Evolutionary conservation across 35 echinoderm and acorn worm genomes (phyloP).

Genomic region (Apostichopus japonicus): DNA sequence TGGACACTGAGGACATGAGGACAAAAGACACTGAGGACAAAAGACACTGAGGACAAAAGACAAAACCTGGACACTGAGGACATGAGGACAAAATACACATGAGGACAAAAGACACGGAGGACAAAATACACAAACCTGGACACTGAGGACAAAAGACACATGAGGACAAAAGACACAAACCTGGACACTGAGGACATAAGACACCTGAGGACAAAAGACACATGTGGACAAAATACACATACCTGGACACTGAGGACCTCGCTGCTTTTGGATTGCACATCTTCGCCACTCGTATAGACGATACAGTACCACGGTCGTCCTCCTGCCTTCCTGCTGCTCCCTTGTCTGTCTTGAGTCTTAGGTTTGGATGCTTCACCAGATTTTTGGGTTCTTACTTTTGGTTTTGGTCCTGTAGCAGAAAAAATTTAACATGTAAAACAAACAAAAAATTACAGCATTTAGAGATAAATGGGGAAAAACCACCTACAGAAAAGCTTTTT

Average conservation of each 20-base stretch:
- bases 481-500: too few species aligned
- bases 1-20: too few species aligned
- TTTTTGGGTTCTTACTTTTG: background rate
- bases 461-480: too few species aligned
- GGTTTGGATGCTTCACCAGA: background rate
- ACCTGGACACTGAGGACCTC: constrained; percentile 82
- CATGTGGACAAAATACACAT: background rate
- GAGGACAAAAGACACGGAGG: background rate
- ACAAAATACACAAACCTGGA: background rate
- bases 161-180: background rate
- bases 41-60: background rate
- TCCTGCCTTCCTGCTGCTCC: constrained; percentile 18
- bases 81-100: background rate
- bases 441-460: too few species aligned
- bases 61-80: background rate
- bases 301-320: constrained; percentile 71
- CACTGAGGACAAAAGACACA: background rate
- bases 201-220: background rate
- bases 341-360: background rate
- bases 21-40: too few species aligned
- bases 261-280: constrained; percentile 79
- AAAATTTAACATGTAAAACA: too few species aligned
- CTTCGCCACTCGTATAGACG: constrained; percentile 62
- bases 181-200: background rate
- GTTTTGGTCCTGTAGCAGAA: background rate